Conservation (phyloP, 1,140 invertebrate genomes). For the Leucophenga varia region DNA sequence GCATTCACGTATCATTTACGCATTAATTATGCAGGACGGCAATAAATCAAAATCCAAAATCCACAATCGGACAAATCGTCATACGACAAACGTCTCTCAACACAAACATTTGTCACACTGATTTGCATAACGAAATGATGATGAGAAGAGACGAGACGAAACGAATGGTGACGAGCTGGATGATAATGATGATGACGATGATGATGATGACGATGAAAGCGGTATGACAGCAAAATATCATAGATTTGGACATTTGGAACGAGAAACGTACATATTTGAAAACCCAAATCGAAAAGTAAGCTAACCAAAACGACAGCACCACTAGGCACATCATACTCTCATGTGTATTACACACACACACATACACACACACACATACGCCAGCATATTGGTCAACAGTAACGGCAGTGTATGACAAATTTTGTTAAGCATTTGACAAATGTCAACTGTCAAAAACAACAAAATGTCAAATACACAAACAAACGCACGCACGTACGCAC, state of each 20-base stretch:
- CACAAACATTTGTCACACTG: conserved; percentile 52
- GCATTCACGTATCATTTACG: conserved; percentile 47
- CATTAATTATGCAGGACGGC: conserved; percentile 48
- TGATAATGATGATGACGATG: too few relatives aligned
- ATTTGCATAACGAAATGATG: conserved; percentile 39
- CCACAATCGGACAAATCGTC: conserved; percentile 9
- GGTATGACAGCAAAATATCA: too few relatives aligned
- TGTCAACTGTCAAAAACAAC: conserved; percentile 48
- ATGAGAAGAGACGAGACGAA: conserved; percentile 13
- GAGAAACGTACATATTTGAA: too few relatives aligned
- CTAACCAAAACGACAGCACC: too few relatives aligned
- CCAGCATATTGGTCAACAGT: not conserved
- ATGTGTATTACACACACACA: too few relatives aligned
- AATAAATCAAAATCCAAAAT: conserved; percentile 50
- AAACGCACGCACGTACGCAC: conserved; percentile 11
- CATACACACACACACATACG: too few relatives aligned
- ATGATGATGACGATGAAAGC: too few relatives aligned
- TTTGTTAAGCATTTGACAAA: conserved; percentile 52
- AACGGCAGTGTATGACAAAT: conserved; percentile 34
- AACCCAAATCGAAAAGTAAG: too few relatives aligned
- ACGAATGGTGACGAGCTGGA: not conserved
- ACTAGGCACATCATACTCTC: too few relatives aligned
- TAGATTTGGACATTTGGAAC: too few relatives aligned
- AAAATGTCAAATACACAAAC: conserved; percentile 20
- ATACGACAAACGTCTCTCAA: conserved; percentile 24